A percentile compares a stretch with the other conserved stretches of the same genome.
phyloP scores from a whole-genome alignment of 2,888 invertebrate genomes.

The Epistrophe eligans region DNA sequence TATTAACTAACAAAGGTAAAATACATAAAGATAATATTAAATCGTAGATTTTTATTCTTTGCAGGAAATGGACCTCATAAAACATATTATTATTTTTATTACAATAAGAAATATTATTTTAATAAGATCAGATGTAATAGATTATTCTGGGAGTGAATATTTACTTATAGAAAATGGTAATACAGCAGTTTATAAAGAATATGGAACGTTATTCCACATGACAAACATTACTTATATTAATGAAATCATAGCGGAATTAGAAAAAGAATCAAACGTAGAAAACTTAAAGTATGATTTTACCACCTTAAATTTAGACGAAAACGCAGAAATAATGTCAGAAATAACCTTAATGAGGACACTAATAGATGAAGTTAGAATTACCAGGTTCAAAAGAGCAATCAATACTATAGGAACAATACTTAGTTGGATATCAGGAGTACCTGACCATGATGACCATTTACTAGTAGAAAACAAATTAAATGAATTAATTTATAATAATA shows the following conservation, averaged over 20 bases:
- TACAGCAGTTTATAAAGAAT: slow-evolving; percentile 21
- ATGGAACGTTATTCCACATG: slow-evolving; percentile 5
- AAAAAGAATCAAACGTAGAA: slow-evolving; percentile 6
- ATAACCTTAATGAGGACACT: slow-evolving; percentile 12
- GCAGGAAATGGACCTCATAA: slow-evolving; percentile 18
- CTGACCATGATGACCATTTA: slow-evolving; percentile 18
- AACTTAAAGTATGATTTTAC: slow-evolving; percentile 11
- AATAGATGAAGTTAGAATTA: slow-evolving; percentile 14
- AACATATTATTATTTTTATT: slow-evolving; percentile 27
- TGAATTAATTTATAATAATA: slow-evolving; percentile 16
- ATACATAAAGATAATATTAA: too few species aligned
- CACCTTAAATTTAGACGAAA: slow-evolving; percentile 20
- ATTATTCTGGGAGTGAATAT: slow-evolving; percentile 29
- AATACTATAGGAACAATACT: slow-evolving; percentile 18
- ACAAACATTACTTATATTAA: slow-evolving; percentile 17
- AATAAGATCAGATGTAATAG: slow-evolving; percentile 19
- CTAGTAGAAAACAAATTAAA: slow-evolving; percentile 16
- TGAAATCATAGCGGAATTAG: slow-evolving; percentile 16
- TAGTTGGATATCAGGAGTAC: neutral
- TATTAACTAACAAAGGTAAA: too few species aligned
- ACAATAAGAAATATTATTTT: slow-evolving; percentile 30
- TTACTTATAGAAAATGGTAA: slow-evolving; percentile 23
- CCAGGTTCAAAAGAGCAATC: slow-evolving; percentile 12
- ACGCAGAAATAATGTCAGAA: slow-evolving; percentile 23
- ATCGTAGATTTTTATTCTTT: slow-evolving; percentile 21